A percentile compares a stretch with the other conserved stretches of the same genome.
Evolutionary conservation across 2,113 vertebrate species (phyloP).

Genomic region (Uropsilus gracilis): DNA sequence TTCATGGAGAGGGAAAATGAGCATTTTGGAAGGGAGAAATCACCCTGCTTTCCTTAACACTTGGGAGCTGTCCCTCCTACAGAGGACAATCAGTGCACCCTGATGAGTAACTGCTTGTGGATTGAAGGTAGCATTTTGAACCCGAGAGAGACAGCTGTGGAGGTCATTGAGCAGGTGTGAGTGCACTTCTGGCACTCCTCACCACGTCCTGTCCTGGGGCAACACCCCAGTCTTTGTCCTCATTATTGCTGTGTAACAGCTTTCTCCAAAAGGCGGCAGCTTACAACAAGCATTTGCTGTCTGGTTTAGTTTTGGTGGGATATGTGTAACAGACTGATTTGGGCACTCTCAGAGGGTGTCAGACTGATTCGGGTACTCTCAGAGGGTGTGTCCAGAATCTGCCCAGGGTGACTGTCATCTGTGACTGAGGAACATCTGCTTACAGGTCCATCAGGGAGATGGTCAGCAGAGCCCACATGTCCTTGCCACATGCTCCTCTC

Average conservation of each 20-base stretch:
- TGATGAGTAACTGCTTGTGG: background rate
- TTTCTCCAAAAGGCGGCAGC: background rate
- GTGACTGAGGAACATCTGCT: background rate
- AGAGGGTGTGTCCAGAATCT: background rate
- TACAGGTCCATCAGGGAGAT: background rate
- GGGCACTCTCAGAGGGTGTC: background rate
- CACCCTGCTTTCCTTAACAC: background rate
- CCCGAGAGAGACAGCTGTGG: background rate
- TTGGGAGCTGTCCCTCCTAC: background rate
- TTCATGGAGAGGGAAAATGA: background rate
- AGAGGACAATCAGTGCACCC: background rate
- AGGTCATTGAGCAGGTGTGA: background rate
- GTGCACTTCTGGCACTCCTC: background rate
- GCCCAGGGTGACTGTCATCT: background rate
- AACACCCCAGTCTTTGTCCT: background rate
- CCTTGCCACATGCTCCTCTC: background rate
- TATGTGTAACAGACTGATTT: background rate
- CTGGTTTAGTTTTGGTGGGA: background rate
- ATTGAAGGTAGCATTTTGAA: background rate
- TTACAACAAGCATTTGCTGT: background rate
- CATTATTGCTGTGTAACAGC: background rate
- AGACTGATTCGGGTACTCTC: too few species aligned
- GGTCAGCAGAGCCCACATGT: background rate
- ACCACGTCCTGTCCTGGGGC: background rate
- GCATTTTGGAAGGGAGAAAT: constrained; percentile 11